Evolutionary conservation across 2,888 invertebrate species (phyloP).

Genomic region (Drosophila colorata): DNA sequence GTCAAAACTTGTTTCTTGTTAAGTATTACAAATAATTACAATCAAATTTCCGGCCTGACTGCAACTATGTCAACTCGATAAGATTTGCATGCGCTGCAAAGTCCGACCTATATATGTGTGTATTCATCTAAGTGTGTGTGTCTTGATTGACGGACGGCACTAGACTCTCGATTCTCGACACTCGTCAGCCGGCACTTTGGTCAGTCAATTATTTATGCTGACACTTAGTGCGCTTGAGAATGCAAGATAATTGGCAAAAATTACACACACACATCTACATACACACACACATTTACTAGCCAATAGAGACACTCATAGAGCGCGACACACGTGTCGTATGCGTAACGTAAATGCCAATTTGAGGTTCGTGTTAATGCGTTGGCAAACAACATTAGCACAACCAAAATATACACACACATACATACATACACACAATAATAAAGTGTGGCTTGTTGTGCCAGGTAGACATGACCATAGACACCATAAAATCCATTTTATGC

Average conservation of each 20-base stretch:
- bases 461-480: conserved; percentile 61
- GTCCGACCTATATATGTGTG: conserved; percentile 10
- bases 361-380: conserved; percentile 71
- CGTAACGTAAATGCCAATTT: conserved; percentile 58
- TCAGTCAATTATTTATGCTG: conserved; percentile 78
- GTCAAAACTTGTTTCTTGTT: conserved; percentile 66
- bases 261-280: conserved; percentile 5
- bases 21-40: conserved; percentile 62
- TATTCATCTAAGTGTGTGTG: conserved; percentile 12
- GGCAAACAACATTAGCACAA: conserved; percentile 74
- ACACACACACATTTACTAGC: background rate
- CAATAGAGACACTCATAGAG: conserved; percentile 2
- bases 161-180: conserved; percentile 52
- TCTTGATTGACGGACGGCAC: conserved; percentile 38
- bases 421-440: conserved; percentile 4
- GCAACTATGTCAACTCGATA: conserved; percentile 77
- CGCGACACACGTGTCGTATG: conserved; percentile 68
- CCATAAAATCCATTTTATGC: conserved; percentile 52
- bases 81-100: conserved; percentile 56
- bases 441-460: conserved; percentile 32
- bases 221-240: conserved; percentile 73
- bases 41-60: conserved; percentile 70
- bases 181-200: conserved; percentile 64
- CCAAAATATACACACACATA: conserved; percentile 11
- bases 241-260: conserved; percentile 71